These are phyloP conservation scores for Clarias platycephalus DNA, from an alignment of 2,797 vertebrate genomes.

Conservation along the genomic window DNA sequence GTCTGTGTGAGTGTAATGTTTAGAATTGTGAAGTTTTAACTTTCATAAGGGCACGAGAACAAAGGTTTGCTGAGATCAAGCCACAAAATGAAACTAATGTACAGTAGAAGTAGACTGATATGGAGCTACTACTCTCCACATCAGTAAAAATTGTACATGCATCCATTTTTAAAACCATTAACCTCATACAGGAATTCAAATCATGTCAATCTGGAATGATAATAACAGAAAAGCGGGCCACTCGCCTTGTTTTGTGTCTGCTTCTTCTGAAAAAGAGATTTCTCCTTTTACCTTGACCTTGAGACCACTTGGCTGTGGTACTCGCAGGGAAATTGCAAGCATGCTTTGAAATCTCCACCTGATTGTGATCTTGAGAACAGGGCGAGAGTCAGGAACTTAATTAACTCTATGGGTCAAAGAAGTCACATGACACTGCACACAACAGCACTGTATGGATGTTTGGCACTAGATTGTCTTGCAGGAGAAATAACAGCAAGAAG, in stretches of 20 bases:
- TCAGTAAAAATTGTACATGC: neutral
- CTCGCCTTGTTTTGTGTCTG: neutral
- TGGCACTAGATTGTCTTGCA: neutral
- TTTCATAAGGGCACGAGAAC: neutral
- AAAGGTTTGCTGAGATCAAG: neutral
- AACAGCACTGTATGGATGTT: neutral
- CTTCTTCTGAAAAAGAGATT: neutral
- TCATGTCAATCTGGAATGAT: neutral
- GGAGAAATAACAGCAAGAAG: conserved; percentile 6
- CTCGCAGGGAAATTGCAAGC: conserved; percentile 10
- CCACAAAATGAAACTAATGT: neutral
- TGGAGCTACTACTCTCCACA: neutral
- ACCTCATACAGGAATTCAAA: neutral
- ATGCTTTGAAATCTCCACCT: conserved; percentile 9
- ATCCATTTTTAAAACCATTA: neutral
- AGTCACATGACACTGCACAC: conserved; percentile 10
- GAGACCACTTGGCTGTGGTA: conserved; percentile 17
- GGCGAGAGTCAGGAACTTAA: conserved; percentile 4
- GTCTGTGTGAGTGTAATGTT: neutral
- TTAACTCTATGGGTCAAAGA: conserved; percentile 6
- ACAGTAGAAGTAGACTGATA: no score
- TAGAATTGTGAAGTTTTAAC: neutral
- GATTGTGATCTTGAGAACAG: conserved; percentile 10
- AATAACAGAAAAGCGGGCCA: neutral
- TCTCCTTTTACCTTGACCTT: conserved; percentile 34